Percentiles rank a stretch among this genome's conserved stretches.
These are phyloP conservation scores for Colletes gigas DNA, from an alignment of 1,140 invertebrate species.

Conservation along the genomic window DNA sequence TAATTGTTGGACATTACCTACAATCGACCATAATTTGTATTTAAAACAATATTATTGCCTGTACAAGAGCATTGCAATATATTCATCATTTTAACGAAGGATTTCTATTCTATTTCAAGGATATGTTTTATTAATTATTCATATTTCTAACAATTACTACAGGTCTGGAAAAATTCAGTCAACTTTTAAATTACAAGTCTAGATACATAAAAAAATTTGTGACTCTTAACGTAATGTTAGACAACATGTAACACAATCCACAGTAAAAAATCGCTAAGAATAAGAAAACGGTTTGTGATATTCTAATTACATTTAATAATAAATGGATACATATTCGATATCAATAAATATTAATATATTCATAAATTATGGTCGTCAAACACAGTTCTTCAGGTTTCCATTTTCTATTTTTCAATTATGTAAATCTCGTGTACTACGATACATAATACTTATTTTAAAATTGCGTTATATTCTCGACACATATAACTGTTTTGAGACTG, in stretches of 20 bases:
- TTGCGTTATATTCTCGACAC: background rate
- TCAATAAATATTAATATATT: slow-evolving; percentile 21
- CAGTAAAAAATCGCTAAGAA: background rate
- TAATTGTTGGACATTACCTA: no score
- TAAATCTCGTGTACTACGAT: background rate
- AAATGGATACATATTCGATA: slow-evolving; percentile 18
- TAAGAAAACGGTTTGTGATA: slow-evolving; percentile 8
- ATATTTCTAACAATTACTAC: background rate
- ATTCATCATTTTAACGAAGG: background rate
- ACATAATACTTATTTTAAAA: background rate
- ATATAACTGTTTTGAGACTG: background rate
- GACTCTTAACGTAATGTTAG: background rate
- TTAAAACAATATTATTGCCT: no score
- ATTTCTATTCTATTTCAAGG: background rate
- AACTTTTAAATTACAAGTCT: background rate
- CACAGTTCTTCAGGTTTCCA: background rate
- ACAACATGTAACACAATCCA: background rate
- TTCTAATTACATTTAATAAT: slow-evolving; percentile 18
- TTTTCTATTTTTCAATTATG: background rate
- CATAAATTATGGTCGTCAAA: slow-evolving; percentile 3
- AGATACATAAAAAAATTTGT: background rate
- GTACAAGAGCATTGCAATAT: background rate
- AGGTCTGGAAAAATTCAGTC: background rate
- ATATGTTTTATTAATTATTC: background rate
- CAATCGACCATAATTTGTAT: no score